A percentile compares a stretch with the other conserved stretches of the same genome.
These are phyloP conservation scores for Ictalurus furcatus DNA, from an alignment of 2,113 vertebrate species.

Conservation along the genomic window DNA sequence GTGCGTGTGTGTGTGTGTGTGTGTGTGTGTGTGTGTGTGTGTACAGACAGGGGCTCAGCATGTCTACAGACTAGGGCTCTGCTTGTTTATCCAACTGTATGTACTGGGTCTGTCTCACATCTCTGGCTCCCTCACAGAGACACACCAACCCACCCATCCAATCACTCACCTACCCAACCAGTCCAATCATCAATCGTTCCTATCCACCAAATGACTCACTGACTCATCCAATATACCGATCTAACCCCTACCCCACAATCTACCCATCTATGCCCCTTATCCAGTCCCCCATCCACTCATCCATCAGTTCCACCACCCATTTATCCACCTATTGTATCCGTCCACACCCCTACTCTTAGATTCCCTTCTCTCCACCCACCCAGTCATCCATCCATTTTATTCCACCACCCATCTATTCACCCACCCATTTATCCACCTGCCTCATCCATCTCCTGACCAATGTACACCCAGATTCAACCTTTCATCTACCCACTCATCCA, in stretches of 20 bases:
- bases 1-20: conserved; percentile 17
- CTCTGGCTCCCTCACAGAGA: conserved; percentile 24
- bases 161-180: neutral
- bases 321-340: neutral
- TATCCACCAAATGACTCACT: neutral
- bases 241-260: neutral
- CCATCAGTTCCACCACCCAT: neutral
- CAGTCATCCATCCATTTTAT: neutral
- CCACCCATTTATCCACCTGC: neutral
- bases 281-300: neutral
- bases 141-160: neutral
- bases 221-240: neutral
- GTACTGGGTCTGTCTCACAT: conserved; percentile 41
- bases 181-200: neutral
- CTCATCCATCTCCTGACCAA: neutral
- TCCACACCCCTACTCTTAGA: neutral
- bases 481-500: neutral
- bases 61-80: conserved; percentile 30
- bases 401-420: neutral
- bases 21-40: neutral
- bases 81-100: conserved; percentile 16
- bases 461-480: neutral
- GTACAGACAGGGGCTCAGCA: conserved; percentile 37
- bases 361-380: neutral
- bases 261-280: neutral